Base-by-base conservation (phyloP, 2,113 vertebrate species). In the Brachyistius frenatus region DNA sequence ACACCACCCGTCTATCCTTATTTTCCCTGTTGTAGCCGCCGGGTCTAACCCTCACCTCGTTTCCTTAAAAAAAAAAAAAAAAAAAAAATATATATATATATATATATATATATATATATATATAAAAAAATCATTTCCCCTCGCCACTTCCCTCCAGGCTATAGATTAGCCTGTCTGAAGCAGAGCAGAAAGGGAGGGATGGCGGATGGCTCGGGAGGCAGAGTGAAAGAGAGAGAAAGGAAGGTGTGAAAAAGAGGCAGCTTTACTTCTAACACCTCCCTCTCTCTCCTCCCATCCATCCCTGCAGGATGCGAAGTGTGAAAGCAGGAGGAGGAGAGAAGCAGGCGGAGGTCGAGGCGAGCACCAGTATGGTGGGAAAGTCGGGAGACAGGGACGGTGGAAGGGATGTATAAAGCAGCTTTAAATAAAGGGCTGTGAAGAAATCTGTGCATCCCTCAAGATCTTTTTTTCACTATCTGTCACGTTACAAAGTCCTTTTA, bases 221-320 rank as follows among this genome's bases (percentile, higher is more conserved):
- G 60, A 11, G 31, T 44, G 49, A 56, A 8, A 53, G 74, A 68
- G 44, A 68, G 64, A 46, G 55, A 47, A 23, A 46, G 36, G 10
- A 71, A 87, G 77, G 90, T 90, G 92, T 90, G 91, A 91, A 92
- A 84, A 89, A 88, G 72, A 90, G 84, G 76, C 78, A 84, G 91
- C 86, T 87, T 83, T 63, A 83, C 89, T 89, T 91, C 74, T 85
- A 89, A 91, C 91, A 93, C 91, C 84, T 89, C 80, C 76, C 81
- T 83, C 84, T 80, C 73, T 68, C 39, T 61, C 57, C 32, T 32
- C 57, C 55, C 54, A 66, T 77, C 86, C 66, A 57, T 86, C 83
- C 54, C 83, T 84, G 76, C 84, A 87, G 81, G 85, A 90, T 47
- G 73, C 70, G 66, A 78, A 86, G 93, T 93, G 93, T 93, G 93